These are phyloP conservation scores for Acleris sparsana DNA, from an alignment of 2,888 invertebrate genomes.

Conservation along the genomic window DNA sequence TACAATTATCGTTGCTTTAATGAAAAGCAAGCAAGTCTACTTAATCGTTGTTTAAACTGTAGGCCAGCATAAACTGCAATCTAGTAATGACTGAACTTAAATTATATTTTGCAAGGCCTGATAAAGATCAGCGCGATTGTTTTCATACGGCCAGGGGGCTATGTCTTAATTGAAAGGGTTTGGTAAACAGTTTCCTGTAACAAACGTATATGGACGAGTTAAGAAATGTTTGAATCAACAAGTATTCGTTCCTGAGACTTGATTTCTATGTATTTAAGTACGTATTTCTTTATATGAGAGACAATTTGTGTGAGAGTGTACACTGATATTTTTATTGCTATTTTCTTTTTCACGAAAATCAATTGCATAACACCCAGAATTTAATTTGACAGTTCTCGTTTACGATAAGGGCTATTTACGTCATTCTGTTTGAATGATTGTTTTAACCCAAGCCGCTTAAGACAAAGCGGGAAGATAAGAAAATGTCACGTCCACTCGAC, in stretches of 20 bases:
- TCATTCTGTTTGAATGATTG: conserved; percentile 26
- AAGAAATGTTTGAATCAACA: background rate
- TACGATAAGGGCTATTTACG: conserved; percentile 14
- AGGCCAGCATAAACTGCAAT: conserved; percentile 17
- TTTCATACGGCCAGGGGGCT: conserved; percentile 51
- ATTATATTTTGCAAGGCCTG: conserved; percentile 49
- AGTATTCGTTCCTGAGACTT: no score
- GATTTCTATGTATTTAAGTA: no score
- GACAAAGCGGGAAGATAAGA: conserved; percentile 32
- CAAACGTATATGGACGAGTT: background rate
- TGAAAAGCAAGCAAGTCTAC: conserved; percentile 15
- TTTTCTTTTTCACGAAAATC: no score
- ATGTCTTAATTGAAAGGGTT: conserved; percentile 32
- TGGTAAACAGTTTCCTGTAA: background rate
- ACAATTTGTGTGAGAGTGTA: no score
- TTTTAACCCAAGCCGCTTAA: conserved; percentile 11
- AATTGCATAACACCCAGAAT: background rate
- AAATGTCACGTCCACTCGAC: conserved; percentile 33
- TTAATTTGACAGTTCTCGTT: background rate
- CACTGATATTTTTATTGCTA: no score
- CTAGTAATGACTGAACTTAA: conserved; percentile 16
- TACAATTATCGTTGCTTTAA: conserved; percentile 14
- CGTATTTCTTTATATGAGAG: no score
- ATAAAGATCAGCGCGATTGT: conserved; percentile 55
- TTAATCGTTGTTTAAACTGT: conserved; percentile 29